Conservation (phyloP, 35 echinoderm and acorn worm genomes). For the Eucidaris tribuloides region DNA sequence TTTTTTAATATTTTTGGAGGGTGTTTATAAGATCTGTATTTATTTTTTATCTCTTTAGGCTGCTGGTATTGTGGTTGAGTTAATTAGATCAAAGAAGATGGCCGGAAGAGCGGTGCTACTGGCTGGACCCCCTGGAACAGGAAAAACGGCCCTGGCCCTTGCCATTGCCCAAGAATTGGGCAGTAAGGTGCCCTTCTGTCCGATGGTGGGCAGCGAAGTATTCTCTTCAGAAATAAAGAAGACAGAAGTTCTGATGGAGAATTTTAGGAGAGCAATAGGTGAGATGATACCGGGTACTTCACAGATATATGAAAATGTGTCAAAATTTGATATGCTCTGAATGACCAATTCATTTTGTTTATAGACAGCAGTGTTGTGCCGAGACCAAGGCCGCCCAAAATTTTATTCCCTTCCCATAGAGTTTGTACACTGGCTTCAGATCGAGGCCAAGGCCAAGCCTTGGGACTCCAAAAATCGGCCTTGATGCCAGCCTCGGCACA, state of each 20-base stretch:
- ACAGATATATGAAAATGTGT: too few relatives aligned
- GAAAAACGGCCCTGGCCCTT: constrained; percentile 92
- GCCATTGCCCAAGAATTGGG: constrained; percentile 95
- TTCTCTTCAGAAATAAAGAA: constrained; percentile 99
- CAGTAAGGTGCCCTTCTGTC: constrained; percentile 95
- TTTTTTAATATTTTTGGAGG: too few relatives aligned
- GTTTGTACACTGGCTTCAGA: too few relatives aligned
- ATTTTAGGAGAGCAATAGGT: constrained; percentile 98
- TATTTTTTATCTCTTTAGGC: constrained; percentile 53
- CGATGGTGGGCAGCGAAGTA: constrained; percentile 98
- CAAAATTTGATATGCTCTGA: too few relatives aligned
- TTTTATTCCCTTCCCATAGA: too few relatives aligned
- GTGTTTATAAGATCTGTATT: too few relatives aligned
- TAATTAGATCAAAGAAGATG: constrained; percentile 96
- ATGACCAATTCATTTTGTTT: too few relatives aligned
- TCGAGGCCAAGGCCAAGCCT: too few relatives aligned
- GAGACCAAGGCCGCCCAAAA: too few relatives aligned
- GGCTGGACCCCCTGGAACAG: constrained; percentile 94
- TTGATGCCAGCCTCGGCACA: too few relatives aligned
- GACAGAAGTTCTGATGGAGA: constrained; percentile 98
- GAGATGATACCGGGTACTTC: neutral
- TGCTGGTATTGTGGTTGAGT: constrained; percentile 83
- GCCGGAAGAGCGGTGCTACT: constrained; percentile 88
- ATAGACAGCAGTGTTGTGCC: too few relatives aligned
- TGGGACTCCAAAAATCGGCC: too few relatives aligned